Evolutionary conservation across 2,797 vertebrate species (phyloP).

Genomic region (Huso huso): DNA sequence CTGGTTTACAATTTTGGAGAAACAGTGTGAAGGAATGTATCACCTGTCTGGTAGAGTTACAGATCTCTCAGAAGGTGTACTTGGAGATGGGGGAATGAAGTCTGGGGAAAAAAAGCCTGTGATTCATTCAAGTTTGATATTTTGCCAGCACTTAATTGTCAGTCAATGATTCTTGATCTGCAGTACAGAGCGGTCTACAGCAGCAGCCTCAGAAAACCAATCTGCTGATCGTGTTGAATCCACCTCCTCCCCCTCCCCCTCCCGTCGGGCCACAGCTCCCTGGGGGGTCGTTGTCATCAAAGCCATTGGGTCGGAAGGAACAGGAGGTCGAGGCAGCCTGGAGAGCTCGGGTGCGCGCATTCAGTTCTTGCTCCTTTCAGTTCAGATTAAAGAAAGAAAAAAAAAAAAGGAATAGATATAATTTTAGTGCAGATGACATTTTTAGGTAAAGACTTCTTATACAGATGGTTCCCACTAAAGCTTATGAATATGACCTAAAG

Average conservation of each 20-base stretch:
- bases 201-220: conserved; percentile 78
- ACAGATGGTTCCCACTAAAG: too few species aligned
- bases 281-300: conserved; percentile 93
- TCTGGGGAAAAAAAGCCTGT: conserved; percentile 10
- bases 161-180: not conserved
- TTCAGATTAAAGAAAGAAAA: too few species aligned
- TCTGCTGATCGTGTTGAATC: conserved; percentile 88
- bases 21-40: conserved; percentile 7
- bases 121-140: not conserved
- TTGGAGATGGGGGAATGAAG: conserved; percentile 3
- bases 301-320: conserved; percentile 90
- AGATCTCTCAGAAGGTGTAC: not conserved
- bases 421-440: too few species aligned
- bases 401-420: too few species aligned
- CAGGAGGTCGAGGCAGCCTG: conserved; percentile 88
- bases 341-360: conserved; percentile 84
- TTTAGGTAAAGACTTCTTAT: too few species aligned
- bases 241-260: conserved; percentile 64
- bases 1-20: conserved; percentile 20
- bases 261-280: conserved; percentile 94
- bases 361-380: conserved; percentile 89
- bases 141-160: not conserved
- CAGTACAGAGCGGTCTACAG: conserved; percentile 4
- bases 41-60: conserved; percentile 8
- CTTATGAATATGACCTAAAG: too few species aligned